phyloP scores from a whole-genome alignment of 2,797 vertebrate species.

The Otus scops region DNA sequence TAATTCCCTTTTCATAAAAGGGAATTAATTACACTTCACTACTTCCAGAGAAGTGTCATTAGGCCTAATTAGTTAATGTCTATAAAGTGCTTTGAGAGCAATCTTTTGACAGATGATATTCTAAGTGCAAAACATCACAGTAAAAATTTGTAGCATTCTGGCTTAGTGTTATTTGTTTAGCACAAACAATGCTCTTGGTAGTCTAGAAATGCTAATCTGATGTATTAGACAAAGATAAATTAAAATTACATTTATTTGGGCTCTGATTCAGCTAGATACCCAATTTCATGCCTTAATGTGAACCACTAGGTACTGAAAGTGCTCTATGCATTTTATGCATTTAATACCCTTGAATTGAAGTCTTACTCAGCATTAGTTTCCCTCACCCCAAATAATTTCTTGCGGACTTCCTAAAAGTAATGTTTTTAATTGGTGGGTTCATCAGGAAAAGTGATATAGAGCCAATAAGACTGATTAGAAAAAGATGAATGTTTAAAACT shows the following conservation, averaged over 20 bases:
- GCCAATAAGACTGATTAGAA: not conserved
- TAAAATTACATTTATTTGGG: not conserved
- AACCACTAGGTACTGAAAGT: not conserved
- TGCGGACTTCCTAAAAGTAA: not conserved
- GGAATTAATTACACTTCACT: conserved; percentile 44
- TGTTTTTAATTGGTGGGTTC: not conserved
- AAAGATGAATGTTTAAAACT: not conserved
- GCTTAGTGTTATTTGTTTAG: conserved; percentile 20
- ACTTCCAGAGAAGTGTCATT: conserved; percentile 52
- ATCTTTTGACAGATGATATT: conserved; percentile 54
- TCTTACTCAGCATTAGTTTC: not conserved
- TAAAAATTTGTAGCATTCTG: not conserved
- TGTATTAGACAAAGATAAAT: not conserved
- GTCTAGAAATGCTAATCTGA: not conserved
- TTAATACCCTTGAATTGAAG: not conserved
- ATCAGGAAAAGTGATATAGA: not conserved
- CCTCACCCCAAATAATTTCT: not conserved
- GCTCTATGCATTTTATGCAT: not conserved
- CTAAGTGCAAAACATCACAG: not conserved
- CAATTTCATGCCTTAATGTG: not conserved
- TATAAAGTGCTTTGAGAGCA: conserved; percentile 46
- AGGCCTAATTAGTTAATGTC: conserved; percentile 54
- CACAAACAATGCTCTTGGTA: not conserved
- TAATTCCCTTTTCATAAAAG: conserved; percentile 28
- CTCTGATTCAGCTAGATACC: not conserved